Evolutionary conservation across 2,888 invertebrate species (phyloP).

Genomic region (Aphrophora alni): DNA sequence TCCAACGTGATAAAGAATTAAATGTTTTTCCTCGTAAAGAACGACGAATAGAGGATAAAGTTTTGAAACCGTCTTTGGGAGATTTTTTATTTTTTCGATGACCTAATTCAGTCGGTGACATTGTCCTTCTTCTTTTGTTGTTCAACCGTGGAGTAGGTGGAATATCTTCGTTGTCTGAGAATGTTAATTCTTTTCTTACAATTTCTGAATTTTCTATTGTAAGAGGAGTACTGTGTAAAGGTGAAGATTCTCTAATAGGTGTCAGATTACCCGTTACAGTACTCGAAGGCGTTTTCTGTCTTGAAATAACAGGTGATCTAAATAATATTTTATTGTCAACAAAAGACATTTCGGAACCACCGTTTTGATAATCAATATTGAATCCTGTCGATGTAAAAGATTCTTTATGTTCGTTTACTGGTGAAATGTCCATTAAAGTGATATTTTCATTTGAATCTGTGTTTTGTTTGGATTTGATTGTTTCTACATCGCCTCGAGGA

Average conservation of each 20-base stretch:
- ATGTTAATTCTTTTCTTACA: constrained; percentile 26
- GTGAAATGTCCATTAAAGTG: constrained; percentile 28
- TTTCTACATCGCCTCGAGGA: constrained; percentile 3
- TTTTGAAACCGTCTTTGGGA: constrained; percentile 42
- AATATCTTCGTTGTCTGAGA: constrained; percentile 29
- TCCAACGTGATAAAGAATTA: constrained; percentile 43
- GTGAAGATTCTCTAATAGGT: constrained; percentile 26
- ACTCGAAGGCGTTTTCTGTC: not conserved
- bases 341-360: not conserved
- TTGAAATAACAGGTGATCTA: not conserved
- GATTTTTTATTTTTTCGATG: constrained; percentile 29
- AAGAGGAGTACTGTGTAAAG: not conserved
- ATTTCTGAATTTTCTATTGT: not conserved
- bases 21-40: constrained; percentile 44
- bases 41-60: constrained; percentile 41
- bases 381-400: not conserved
- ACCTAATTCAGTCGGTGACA: constrained; percentile 28
- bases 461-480: not conserved
- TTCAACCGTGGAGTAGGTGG: constrained; percentile 16
- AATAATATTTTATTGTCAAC: not conserved
- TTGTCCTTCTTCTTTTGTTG: constrained; percentile 28
- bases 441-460: not conserved
- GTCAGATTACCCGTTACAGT: not conserved
- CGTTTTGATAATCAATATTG: not conserved
- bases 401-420: not conserved